Base-by-base conservation (phyloP, 2,888 invertebrate species). In the Acanthosoma haemorrhoidale region DNA sequence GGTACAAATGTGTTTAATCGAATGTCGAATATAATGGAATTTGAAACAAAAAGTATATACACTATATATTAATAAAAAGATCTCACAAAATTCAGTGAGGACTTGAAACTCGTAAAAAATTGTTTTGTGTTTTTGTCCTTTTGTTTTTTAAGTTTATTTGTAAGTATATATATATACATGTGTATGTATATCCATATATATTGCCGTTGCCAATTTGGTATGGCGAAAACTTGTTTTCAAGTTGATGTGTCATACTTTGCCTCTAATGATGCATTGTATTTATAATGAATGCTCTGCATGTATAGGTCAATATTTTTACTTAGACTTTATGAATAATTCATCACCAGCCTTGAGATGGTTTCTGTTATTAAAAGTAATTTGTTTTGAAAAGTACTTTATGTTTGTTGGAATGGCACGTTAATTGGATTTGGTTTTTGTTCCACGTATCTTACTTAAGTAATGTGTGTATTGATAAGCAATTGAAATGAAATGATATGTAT, bases 361-460 rank as follows among this genome's bases (percentile, higher is more conserved):
- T 63, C 18, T 32, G 36, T 60, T 63, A 4, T n/a, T 21, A 66
- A 43, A n/a, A n/a, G n/a, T n/a, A n/a, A n/a, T n/a, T n/a, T n/a
- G n/a, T n/a, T n/a, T n/a, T 31, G 29, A 41, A 66, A 59, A 70
- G 70, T 71, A 67, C 71, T 71, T 71, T 70, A 70, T 70, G 69
- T 69, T 70, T 72, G 72, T 72, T 72, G 72, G 64, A 16, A 67
- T 31, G 68, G 70, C 70, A 67, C 69, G 51, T 66, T 60, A 43
- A 68, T 68, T 59, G 57, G 25, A 38, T 31, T 59, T 51, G 69
- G 69, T 71, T 69, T 34, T 69, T 63, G 70, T 70, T 59, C 43
- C 71, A 68, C 67, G 29, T 66, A 21, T 25, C 41, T 64, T 29
- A 66, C 41, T 9, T 63, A 34, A 67, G 67, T 39, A 34, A 70